These are phyloP conservation scores for Aporophyla lueneburgensis DNA, from an alignment of 2,888 invertebrate species.

Conservation along the genomic window DNA sequence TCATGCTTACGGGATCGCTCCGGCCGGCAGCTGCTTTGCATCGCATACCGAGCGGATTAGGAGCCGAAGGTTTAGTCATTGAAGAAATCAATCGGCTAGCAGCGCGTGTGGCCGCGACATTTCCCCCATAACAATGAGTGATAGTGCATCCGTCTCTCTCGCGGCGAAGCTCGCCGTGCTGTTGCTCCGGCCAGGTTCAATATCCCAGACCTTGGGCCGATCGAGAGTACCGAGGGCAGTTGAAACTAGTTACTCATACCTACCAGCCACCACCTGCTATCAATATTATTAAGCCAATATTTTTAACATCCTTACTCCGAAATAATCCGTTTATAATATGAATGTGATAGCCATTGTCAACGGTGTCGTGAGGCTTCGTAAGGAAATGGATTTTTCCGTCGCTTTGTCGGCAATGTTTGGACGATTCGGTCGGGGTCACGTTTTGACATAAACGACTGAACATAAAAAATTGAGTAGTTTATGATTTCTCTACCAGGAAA, in stretches of 20 bases:
- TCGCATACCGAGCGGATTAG: slow-evolving; percentile 84
- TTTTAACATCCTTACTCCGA: slow-evolving; percentile 73
- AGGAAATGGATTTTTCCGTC: slow-evolving; percentile 80
- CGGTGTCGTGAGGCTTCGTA: slow-evolving; percentile 63
- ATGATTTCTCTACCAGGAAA: slow-evolving; percentile 89
- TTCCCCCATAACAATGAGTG: slow-evolving; percentile 89
- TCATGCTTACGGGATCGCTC: slow-evolving; percentile 81
- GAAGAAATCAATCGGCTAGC: slow-evolving; percentile 77
- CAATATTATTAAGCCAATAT: slow-evolving; percentile 82
- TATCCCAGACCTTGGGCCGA: slow-evolving; percentile 90
- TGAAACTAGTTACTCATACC: slow-evolving; percentile 86
- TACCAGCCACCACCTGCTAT: slow-evolving; percentile 85
- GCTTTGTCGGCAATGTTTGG: slow-evolving; percentile 76
- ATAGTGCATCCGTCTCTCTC: slow-evolving; percentile 88
- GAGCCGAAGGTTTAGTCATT: slow-evolving; percentile 79
- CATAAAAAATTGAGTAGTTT: slow-evolving; percentile 86
- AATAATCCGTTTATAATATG: slow-evolving; percentile 40
- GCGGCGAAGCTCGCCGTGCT: slow-evolving; percentile 85
- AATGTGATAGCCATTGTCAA: slow-evolving; percentile 55
- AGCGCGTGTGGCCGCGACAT: slow-evolving; percentile 88
- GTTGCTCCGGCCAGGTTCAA: slow-evolving; percentile 89
- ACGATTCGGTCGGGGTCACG: slow-evolving; percentile 79
- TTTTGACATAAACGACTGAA: slow-evolving; percentile 81
- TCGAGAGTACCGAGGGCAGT: slow-evolving; percentile 83
- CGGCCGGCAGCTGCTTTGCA: slow-evolving; percentile 81